These are phyloP conservation scores for Leptarthrus brevirostris DNA, from an alignment of 2,888 invertebrate species.

Conservation along the genomic window DNA sequence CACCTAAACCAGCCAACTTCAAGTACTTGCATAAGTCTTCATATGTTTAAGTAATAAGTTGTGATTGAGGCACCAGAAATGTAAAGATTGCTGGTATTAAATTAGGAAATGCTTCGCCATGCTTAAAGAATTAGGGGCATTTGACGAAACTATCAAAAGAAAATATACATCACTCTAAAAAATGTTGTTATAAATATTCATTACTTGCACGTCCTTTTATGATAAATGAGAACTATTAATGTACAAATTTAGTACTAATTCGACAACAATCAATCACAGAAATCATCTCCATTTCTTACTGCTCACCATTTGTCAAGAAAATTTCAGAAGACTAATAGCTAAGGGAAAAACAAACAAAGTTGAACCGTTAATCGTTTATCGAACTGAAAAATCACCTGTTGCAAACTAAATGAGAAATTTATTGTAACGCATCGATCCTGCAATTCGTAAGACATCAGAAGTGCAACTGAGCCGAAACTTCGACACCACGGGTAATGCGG, in stretches of 20 bases:
- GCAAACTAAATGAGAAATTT: slow-evolving; percentile 46
- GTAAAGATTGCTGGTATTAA: too few relatives aligned
- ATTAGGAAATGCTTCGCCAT: too few relatives aligned
- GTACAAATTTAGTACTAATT: slow-evolving; percentile 46
- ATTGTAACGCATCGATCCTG: slow-evolving; percentile 29
- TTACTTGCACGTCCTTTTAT: neutral
- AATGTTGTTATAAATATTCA: slow-evolving; percentile 45
- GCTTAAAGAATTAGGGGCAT: too few relatives aligned
- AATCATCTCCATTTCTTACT: neutral
- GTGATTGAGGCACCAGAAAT: too few relatives aligned
- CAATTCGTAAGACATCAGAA: slow-evolving; percentile 13
- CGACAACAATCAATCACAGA: slow-evolving; percentile 40
- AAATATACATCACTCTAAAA: slow-evolving; percentile 3
- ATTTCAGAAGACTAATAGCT: slow-evolving; percentile 21
- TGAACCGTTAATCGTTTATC: slow-evolving; percentile 31
- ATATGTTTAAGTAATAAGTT: too few relatives aligned
- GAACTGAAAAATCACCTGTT: slow-evolving; percentile 44
- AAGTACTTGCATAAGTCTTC: too few relatives aligned
- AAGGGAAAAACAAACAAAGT: slow-evolving; percentile 36
- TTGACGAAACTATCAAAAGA: too few relatives aligned
- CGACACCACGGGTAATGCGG: slow-evolving; percentile 43
- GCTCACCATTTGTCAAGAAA: slow-evolving; percentile 33
- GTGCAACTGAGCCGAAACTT: slow-evolving; percentile 24
- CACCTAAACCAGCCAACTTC: too few relatives aligned
- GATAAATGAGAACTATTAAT: slow-evolving; percentile 38